Evolutionary conservation across 2,113 vertebrate genomes (phyloP), one percentile per base, ranked within the genome.

Genomic region (Silurus asotus): DNA sequence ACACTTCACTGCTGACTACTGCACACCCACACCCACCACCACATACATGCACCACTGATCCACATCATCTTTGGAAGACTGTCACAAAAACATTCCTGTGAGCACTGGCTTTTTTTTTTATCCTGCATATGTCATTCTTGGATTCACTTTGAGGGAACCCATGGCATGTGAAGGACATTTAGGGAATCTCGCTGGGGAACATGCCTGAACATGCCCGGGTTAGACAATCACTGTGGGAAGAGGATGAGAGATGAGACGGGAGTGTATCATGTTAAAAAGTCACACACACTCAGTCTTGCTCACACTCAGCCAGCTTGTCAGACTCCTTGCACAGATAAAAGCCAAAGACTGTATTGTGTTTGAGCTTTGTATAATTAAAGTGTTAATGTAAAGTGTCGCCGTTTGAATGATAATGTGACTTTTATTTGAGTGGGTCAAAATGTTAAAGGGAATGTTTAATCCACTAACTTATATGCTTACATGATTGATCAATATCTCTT

Each of bases 141-240:
- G 20, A 75, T 75, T 53, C 51, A 19, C 58, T 75, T 58, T 80
- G 74, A 85, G 64, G 74, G 83, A 82, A 59, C 11, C 23, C 67
- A 37, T 82, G 86, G 62, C 75, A 69, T 67, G 59, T 87, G 86
- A 83, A 84, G 84, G 78, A 64, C 80, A 81, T 88, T 83, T 81
- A 74, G 28, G 74, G 84, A 83, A 88, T 76, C 65, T 9, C 64
- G 79, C 51, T 70, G 62, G 80, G 51, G 81, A 81, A 88, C 84
- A 64, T 89, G 89, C 74, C 84, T 49, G 84, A 88, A 88, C 89
- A 75, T 81, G 87, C 10, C 69, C 59, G 64, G 82, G 87, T 88
- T 70, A 82, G 85, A 69, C 62, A 86, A 89, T 89, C 89, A 8
- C 88, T 88, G 89, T 89, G 89, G 81, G 89, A 89, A 87, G 67